Percentiles rank a stretch among this genome's conserved stretches.
phyloP scores from a whole-genome alignment of 2,113 vertebrate genomes.

The Ariopsis seemanni region DNA sequence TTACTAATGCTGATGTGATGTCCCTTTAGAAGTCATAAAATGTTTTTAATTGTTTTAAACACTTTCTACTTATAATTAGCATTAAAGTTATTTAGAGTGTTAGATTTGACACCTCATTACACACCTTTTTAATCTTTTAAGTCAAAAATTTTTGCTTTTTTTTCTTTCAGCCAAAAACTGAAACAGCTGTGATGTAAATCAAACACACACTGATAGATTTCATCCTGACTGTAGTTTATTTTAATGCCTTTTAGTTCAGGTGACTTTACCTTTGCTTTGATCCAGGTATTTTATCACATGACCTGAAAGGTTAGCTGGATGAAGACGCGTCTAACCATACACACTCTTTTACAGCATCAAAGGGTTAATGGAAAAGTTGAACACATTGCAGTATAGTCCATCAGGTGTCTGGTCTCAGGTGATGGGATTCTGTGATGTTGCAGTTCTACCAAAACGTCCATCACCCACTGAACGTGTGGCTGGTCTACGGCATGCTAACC shows the following conservation, averaged over 20 bases:
- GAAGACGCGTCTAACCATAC: not conserved
- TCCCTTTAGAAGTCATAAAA: not conserved
- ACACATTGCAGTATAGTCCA: not conserved
- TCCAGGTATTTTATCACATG: not conserved
- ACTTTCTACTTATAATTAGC: not conserved
- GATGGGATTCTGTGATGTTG: slow-evolving; percentile 32
- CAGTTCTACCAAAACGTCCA: not conserved
- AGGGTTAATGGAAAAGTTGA: not conserved
- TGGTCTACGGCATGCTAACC: slow-evolving; percentile 23
- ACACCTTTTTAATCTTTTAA: not conserved
- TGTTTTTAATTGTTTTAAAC: not conserved
- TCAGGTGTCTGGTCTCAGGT: not conserved
- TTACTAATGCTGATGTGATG: not conserved
- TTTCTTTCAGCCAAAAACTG: not conserved
- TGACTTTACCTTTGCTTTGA: not conserved
- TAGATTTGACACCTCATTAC: not conserved
- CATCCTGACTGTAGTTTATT: too few relatives aligned
- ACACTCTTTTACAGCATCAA: slow-evolving; percentile 13
- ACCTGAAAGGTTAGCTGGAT: not conserved
- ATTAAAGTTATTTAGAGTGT: not conserved
- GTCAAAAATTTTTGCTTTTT: not conserved
- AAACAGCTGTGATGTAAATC: not conserved
- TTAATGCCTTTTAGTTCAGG: not conserved
- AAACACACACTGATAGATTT: not conserved
- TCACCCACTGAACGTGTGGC: slow-evolving; percentile 7